These are phyloP conservation scores for Meloidogyne exigua DNA, from an alignment of 1,140 invertebrate species.

Conservation along the genomic window DNA sequence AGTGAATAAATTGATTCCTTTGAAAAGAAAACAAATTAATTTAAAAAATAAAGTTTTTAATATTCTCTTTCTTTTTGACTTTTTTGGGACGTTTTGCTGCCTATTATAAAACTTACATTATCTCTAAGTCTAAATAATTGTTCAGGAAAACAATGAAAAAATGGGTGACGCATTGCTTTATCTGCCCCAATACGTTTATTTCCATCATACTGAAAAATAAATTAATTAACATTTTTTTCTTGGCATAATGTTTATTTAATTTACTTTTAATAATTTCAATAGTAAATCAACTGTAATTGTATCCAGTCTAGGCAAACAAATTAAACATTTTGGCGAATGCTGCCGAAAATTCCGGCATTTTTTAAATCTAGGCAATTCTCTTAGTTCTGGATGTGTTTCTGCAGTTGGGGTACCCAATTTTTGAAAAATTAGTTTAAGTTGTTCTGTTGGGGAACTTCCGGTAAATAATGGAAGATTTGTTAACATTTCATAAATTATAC, in stretches of 20 bases:
- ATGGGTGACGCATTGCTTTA: constrained; percentile 70
- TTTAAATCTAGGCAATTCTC: constrained; percentile 36
- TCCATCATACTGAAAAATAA: constrained; percentile 70
- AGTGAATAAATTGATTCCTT: not conserved
- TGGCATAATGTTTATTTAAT: not conserved
- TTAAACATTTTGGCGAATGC: constrained; percentile 8
- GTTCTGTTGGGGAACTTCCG: constrained; percentile 71
- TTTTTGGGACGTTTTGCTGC: too few relatives aligned
- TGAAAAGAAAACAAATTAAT: too few relatives aligned
- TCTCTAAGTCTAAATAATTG: constrained; percentile 33
- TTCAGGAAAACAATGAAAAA: constrained; percentile 65
- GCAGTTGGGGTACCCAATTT: constrained; percentile 69
- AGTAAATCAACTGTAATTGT: constrained; percentile 69
- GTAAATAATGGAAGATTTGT: constrained; percentile 72
- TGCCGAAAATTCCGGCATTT: constrained; percentile 15
- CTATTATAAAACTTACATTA: constrained; percentile 10
- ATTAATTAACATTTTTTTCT: not conserved
- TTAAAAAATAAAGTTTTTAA: too few relatives aligned
- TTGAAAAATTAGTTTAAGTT: constrained; percentile 71
- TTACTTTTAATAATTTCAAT: constrained; percentile 44
- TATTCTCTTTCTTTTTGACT: too few relatives aligned
- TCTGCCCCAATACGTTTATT: constrained; percentile 69
- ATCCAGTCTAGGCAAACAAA: constrained; percentile 59
- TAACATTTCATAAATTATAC: constrained; percentile 76
- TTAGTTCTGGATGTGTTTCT: constrained; percentile 33